phyloP scores from a whole-genome alignment of 2,888 invertebrate genomes.

The Timema cristinae region DNA sequence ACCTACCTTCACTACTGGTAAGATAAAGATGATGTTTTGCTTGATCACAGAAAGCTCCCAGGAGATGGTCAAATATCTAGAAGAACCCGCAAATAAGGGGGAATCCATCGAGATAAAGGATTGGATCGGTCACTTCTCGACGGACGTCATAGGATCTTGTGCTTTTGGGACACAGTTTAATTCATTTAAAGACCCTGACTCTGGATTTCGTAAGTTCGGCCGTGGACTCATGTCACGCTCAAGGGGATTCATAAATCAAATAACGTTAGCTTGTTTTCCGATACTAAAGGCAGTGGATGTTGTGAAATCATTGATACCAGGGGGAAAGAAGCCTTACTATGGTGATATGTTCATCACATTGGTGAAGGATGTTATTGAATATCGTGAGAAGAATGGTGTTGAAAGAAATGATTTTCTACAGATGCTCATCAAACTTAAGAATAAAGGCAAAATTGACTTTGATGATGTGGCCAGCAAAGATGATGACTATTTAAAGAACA shows the following conservation, averaged over 20 bases:
- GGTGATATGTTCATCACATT: conserved; percentile 43
- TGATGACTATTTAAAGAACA: too few species aligned
- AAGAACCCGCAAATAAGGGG: conserved; percentile 33
- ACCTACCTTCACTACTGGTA: conserved; percentile 53
- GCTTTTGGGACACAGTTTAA: conserved; percentile 50
- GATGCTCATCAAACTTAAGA: conserved; percentile 28
- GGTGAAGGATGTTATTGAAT: conserved; percentile 41
- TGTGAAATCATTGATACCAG: too few species aligned
- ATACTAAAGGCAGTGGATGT: neutral
- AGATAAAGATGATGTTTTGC: conserved; percentile 52
- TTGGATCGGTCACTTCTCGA: conserved; percentile 46
- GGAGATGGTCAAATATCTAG: conserved; percentile 42
- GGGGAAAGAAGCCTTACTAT: neutral
- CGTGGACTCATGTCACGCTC: conserved; percentile 42
- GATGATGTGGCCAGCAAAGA: neutral
- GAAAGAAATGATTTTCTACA: conserved; percentile 35
- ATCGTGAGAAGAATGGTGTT: conserved; percentile 35
- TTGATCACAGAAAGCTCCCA: conserved; percentile 49
- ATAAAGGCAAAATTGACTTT: conserved; percentile 23
- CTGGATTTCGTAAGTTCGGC: conserved; percentile 44
- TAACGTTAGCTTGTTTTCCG: conserved; percentile 33
- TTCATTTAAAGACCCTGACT: conserved; percentile 43
- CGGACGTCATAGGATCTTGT: conserved; percentile 49
- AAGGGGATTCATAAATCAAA: conserved; percentile 37
- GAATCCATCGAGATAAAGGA: conserved; percentile 41